Percentiles rank a stretch among this genome's conserved stretches.
Conservation (phyloP, 2,797 vertebrate species). For the Hoplostethus atlanticus region DNA sequence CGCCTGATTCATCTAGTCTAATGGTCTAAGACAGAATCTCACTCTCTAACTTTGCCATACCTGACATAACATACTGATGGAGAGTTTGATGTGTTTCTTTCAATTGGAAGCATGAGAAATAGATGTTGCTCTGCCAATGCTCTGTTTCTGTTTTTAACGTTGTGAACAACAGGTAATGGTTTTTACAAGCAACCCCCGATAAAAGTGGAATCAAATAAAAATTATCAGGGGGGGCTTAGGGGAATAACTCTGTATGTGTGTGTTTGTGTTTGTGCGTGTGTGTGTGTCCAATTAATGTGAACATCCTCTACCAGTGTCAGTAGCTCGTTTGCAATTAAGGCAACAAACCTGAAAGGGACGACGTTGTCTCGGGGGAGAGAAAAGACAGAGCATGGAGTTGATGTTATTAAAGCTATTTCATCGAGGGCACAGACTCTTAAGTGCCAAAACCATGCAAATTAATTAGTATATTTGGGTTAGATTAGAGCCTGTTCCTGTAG, state of each 20-base stretch:
- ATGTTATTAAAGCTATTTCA: constrained; percentile 45
- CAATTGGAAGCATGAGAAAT: background rate
- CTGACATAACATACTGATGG: background rate
- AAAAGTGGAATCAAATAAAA: constrained; percentile 21
- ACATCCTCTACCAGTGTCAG: constrained; percentile 42
- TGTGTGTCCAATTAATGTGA: constrained; percentile 45
- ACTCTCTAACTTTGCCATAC: no score
- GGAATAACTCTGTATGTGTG: background rate
- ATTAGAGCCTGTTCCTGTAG: constrained; percentile 44
- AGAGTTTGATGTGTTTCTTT: background rate
- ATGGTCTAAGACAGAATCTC: no score
- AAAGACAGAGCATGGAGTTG: constrained; percentile 13
- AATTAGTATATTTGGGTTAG: constrained; percentile 30
- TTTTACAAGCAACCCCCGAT: constrained; percentile 30
- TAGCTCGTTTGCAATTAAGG: constrained; percentile 47
- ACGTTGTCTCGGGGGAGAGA: constrained; percentile 27
- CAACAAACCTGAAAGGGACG: constrained; percentile 41
- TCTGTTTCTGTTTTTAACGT: constrained; percentile 6
- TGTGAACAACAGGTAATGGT: background rate
- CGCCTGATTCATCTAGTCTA: no score
- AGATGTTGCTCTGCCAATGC: background rate
- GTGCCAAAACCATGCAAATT: constrained; percentile 12
- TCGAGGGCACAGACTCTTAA: constrained; percentile 10
- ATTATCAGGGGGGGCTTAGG: constrained; percentile 8
- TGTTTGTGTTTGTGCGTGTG: constrained; percentile 23